Conservation (phyloP, 2,797 vertebrate genomes). For the Lutra lutra region DNA sequence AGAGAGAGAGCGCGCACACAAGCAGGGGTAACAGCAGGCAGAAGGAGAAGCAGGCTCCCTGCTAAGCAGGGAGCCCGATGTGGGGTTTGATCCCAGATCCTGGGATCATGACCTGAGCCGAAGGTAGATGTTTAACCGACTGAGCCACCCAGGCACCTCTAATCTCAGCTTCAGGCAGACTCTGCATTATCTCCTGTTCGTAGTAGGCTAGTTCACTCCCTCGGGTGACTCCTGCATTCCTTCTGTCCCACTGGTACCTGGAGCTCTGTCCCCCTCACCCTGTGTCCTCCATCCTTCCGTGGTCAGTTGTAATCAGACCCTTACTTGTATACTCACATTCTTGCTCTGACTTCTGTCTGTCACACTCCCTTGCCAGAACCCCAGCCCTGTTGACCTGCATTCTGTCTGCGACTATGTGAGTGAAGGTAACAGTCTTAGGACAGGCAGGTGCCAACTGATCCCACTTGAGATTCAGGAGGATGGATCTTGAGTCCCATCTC, state of each 20-base stretch:
- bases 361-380: background rate
- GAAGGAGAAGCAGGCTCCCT: background rate
- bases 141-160: background rate
- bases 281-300: background rate
- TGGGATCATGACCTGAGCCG: background rate
- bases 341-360: background rate
- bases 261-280: background rate
- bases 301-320: background rate
- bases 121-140: background rate
- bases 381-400: background rate
- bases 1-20: background rate
- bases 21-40: background rate
- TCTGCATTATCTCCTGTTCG: background rate
- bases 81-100: background rate
- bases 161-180: background rate
- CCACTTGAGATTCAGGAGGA: background rate
- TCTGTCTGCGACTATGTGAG: background rate
- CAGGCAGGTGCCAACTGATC: background rate
- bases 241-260: background rate
- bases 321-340: background rate
- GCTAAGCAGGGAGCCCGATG: background rate
- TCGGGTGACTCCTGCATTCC: background rate
- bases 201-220: background rate
- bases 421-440: background rate
- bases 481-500: background rate